Conservation (phyloP, 2,113 vertebrate species). For the Macrotis lagotis region DNA sequence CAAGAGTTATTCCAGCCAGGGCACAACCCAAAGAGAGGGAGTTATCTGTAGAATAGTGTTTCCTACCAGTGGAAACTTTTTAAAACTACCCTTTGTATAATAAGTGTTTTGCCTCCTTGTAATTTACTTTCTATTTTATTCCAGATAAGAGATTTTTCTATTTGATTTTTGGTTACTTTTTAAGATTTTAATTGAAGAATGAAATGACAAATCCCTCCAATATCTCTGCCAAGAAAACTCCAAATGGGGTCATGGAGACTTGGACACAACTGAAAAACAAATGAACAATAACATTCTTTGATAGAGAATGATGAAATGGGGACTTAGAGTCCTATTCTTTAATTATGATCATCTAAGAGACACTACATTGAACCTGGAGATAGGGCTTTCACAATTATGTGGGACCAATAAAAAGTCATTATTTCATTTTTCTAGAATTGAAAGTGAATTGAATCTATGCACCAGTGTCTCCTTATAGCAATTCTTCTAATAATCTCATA, state of each 20-base stretch:
- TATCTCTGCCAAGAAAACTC: background rate
- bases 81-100: background rate
- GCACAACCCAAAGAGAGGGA: background rate
- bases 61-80: background rate
- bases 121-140: background rate
- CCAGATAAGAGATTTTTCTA: background rate
- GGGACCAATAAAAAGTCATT: background rate
- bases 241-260: background rate
- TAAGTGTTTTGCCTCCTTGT: background rate
- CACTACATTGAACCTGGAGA: background rate
- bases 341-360: background rate
- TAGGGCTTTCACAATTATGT: background rate
- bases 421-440: background rate
- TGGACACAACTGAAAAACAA: background rate
- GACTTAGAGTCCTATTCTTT: background rate
- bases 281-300: background rate
- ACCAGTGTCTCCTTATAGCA: background rate
- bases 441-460: background rate
- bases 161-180: background rate
- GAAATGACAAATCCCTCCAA: background rate
- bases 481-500: background rate
- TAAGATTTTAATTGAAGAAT: background rate
- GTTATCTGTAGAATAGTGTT: background rate
- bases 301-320: background rate
- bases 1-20: background rate